phyloP scores from a whole-genome alignment of 2,113 vertebrate species.

The Tachuris rubrigastra region DNA sequence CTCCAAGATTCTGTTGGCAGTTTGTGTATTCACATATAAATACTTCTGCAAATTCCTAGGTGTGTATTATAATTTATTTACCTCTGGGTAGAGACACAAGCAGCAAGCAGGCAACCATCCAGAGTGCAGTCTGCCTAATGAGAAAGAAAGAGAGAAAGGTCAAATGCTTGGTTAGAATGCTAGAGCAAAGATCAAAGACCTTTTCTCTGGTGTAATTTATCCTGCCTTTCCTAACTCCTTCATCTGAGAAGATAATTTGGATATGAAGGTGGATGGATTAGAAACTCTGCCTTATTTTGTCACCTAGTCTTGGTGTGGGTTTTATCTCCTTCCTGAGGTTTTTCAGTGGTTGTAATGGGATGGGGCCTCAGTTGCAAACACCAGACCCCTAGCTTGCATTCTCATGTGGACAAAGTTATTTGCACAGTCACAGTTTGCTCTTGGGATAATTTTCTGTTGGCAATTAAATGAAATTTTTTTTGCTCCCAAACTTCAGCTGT shows the following conservation, averaged over 20 bases:
- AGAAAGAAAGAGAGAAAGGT: conserved; percentile 33
- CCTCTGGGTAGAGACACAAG: conserved; percentile 26
- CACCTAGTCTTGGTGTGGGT: neutral
- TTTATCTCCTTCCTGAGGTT: neutral
- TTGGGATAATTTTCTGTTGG: neutral
- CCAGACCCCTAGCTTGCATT: neutral
- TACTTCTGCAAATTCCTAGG: neutral
- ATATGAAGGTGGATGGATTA: neutral
- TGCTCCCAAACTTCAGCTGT: neutral
- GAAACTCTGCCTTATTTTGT: neutral
- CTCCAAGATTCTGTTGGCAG: neutral
- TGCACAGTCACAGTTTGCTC: neutral
- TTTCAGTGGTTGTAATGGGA: fast-evolving
- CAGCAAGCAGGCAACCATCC: conserved; percentile 17
- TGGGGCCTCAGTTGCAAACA: neutral
- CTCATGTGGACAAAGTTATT: neutral
- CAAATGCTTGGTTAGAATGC: neutral
- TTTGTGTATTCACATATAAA: neutral
- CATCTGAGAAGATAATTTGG: neutral
- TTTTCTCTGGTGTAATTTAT: neutral
- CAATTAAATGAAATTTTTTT: neutral
- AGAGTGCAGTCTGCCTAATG: conserved; percentile 23
- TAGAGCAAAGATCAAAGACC: neutral
- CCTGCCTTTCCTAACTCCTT: neutral
- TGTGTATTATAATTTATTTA: neutral